Base-by-base conservation (phyloP, 2,888 invertebrate genomes). In the Hirudinaria manillensis region DNA sequence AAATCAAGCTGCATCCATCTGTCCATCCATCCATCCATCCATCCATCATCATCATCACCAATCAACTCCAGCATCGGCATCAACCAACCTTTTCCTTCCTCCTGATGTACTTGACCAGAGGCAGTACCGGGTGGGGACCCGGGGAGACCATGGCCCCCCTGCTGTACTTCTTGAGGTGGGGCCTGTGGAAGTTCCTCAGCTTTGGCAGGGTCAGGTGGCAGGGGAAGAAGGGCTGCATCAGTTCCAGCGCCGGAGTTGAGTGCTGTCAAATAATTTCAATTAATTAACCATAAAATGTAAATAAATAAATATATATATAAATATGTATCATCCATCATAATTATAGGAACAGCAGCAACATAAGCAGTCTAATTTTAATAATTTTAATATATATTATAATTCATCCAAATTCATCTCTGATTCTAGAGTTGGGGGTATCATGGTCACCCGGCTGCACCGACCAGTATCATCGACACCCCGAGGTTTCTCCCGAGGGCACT, bases 221-320 rank as follows among this genome's bases (percentile, higher is more conserved):
- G 78, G 97, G 98, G 78, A 99, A 92, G 87, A 98, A 98, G 0
- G 96, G 95, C 4, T 91, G 91, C 36, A 94, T 89, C 2, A 99
- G 87, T 84, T 99, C 98, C 13, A 97, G 93, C 0, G 96, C 94
- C 0, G 99, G 98, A 0, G 95, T 98, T 55, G 98, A 97, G 87
- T 99, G 99, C 84, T 99, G 94, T 77, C 95, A 80, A 71, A 45
- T 38, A 80, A n/a, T 24, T 45, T 70, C 55, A 70, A 29, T n/a
- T 53, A 61, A 24, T 21, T 34, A 61, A 10, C n/a, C n/a, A 16
- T 67, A 66, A 13, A 13, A 21, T 16, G 19, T 56, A 56, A 72
- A 16, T 16, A 68, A 68, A 73, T 29, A 36, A 27, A 74, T 24
- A 32, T 34, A 74, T 13, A 73, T 24, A 73, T 32, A n/a, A n/a